A percentile compares a stretch with the other conserved stretches of the same genome.
phyloP scores from a whole-genome alignment of 2,888 invertebrate species.

The Heliconius cydno region DNA sequence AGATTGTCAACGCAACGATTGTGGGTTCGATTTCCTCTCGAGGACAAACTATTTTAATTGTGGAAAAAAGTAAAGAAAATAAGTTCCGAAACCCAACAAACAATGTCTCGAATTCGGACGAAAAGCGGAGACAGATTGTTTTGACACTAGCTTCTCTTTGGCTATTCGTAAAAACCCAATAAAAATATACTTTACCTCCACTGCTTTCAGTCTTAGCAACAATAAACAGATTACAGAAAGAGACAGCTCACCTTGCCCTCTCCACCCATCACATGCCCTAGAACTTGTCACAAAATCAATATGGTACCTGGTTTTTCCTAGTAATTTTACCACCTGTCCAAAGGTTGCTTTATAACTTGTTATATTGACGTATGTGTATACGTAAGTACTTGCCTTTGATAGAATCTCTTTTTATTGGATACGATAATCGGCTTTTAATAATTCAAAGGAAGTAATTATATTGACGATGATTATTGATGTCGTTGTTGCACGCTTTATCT shows the following conservation, averaged over 20 bases:
- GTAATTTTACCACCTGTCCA: slow-evolving; percentile 12
- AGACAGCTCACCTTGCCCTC: slow-evolving; percentile 13
- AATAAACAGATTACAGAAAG: not conserved
- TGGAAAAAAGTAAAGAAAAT: too few relatives aligned
- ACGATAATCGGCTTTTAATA: slow-evolving; percentile 12
- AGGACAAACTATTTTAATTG: too few relatives aligned
- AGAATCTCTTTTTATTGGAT: slow-evolving; percentile 15
- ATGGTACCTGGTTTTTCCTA: slow-evolving; percentile 34
- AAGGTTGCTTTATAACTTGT: slow-evolving; percentile 14
- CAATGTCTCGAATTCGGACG: too few relatives aligned
- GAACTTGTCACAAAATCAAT: slow-evolving; percentile 31
- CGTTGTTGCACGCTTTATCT: not conserved
- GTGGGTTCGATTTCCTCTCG: too few relatives aligned
- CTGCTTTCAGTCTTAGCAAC: not conserved
- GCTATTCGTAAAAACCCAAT: not conserved
- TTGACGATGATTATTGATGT: not conserved
- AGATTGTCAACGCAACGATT: too few relatives aligned
- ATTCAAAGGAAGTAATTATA: not conserved
- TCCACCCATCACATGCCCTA: slow-evolving; percentile 12
- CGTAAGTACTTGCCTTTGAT: not conserved
- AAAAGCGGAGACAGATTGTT: too few relatives aligned
- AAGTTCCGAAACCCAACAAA: too few relatives aligned
- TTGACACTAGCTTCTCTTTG: too few relatives aligned
- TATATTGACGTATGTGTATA: slow-evolving; percentile 1
- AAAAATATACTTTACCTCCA: not conserved